A percentile compares a stretch with the other conserved stretches of the same genome.
Evolutionary conservation across 1,140 invertebrate genomes (phyloP).

Genomic region (Zeugodacus cucurbitae): DNA sequence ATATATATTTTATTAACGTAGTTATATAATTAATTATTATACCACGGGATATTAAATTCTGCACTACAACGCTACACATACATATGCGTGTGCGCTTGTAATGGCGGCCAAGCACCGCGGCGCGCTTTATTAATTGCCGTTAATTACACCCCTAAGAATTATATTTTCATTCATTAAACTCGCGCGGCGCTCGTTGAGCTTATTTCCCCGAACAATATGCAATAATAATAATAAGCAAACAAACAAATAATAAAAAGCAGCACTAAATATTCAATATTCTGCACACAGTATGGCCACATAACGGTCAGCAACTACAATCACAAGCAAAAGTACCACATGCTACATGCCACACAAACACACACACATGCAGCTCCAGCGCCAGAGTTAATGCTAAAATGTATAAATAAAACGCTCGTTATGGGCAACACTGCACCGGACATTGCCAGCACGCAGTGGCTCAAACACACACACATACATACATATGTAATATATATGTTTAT

Average conservation of each 20-base stretch:
- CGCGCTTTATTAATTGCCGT: not conserved
- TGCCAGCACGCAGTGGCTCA: not conserved
- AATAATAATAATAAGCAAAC: no score
- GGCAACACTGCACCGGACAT: not conserved
- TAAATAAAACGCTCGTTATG: not conserved
- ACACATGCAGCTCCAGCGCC: not conserved
- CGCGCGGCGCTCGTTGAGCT: not conserved
- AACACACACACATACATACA: not conserved
- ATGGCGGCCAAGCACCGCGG: not conserved
- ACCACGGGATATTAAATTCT: not conserved
- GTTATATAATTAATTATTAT: not conserved
- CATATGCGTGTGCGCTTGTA: not conserved
- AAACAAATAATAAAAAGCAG: not conserved
- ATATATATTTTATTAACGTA: not conserved
- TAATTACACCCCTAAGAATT: constrained; percentile 29
- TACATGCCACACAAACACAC: not conserved
- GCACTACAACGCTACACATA: not conserved
- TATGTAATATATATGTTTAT: not conserved
- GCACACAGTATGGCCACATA: not conserved
- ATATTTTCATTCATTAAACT: constrained; percentile 23
- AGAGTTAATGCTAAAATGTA: not conserved
- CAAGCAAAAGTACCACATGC: not conserved
- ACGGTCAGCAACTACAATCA: not conserved
- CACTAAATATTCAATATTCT: not conserved
- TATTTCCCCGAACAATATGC: not conserved